Conservation (phyloP, 2,797 vertebrate genomes). For the Arremon aurantiirostris region DNA sequence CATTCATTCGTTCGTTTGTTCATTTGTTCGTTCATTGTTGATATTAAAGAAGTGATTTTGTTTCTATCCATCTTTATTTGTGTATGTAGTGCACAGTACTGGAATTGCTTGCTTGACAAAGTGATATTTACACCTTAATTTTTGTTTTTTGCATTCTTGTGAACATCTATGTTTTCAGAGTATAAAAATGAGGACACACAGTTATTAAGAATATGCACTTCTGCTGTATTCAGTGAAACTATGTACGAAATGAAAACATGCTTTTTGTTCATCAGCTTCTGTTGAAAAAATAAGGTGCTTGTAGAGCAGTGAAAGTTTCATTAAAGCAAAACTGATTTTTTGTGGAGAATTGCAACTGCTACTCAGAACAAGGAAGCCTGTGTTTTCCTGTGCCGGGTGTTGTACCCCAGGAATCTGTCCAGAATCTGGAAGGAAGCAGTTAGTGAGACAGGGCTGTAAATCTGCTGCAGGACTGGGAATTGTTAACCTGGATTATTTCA, state of each 20-base stretch:
- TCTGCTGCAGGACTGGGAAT: conserved; percentile 60
- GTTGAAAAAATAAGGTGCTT: conserved; percentile 27
- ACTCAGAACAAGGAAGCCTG: conserved; percentile 60
- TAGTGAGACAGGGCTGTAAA: conserved; percentile 66
- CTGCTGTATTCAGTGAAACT: neutral
- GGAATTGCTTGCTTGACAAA: neutral
- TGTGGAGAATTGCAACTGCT: conserved; percentile 4
- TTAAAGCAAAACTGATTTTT: conserved; percentile 37
- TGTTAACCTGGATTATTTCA: conserved; percentile 69
- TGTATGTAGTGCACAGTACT: neutral
- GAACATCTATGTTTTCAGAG: neutral
- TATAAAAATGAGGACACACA: neutral
- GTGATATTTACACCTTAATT: neutral
- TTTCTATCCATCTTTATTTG: neutral
- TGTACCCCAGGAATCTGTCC: conserved; percentile 64
- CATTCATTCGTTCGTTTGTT: neutral
- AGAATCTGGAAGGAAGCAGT: conserved; percentile 66
- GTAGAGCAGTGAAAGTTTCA: conserved; percentile 32
- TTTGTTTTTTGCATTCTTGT: neutral
- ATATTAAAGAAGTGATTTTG: neutral
- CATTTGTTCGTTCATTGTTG: neutral
- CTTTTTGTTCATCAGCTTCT: neutral
- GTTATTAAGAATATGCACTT: neutral
- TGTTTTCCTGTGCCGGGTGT: conserved; percentile 42
- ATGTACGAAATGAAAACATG: neutral